These are phyloP conservation scores for Drosophila aldrichi DNA, from an alignment of 2,888 invertebrate species.

Conservation along the genomic window DNA sequence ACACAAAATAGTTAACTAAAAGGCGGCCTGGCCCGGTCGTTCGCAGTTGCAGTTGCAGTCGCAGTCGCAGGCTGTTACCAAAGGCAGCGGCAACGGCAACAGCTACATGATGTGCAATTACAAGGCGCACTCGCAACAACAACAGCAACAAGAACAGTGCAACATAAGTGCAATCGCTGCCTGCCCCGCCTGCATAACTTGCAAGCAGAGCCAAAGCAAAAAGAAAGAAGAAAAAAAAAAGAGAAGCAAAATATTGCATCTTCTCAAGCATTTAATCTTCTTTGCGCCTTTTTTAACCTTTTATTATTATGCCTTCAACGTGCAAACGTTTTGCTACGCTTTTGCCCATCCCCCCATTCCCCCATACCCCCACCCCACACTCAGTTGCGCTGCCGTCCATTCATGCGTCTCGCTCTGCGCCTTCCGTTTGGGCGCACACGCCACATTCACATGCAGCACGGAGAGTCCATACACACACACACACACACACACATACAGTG, in stretches of 20 bases:
- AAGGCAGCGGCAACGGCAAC: conserved; percentile 50
- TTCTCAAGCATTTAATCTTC: conserved; percentile 83
- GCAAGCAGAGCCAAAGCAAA: conserved; percentile 36
- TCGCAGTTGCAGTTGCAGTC: conserved; percentile 39
- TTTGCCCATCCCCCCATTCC: conserved; percentile 38
- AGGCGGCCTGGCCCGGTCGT: conserved; percentile 55
- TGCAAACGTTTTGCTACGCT: conserved; percentile 81
- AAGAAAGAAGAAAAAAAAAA: conserved; percentile 37
- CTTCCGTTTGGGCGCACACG: conserved; percentile 79
- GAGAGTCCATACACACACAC: neutral
- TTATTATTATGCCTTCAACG: conserved; percentile 82
- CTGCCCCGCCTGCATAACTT: conserved; percentile 68
- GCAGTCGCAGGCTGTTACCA: conserved; percentile 55
- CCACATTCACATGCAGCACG: conserved; percentile 38
- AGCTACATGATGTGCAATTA: conserved; percentile 69
- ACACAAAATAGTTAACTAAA: conserved; percentile 82
- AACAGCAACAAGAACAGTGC: conserved; percentile 37
- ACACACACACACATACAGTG: conserved; percentile 26
- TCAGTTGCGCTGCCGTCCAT: conserved; percentile 19
- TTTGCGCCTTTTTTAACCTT: conserved; percentile 82
- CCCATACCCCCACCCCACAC: neutral
- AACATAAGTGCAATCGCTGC: conserved; percentile 77
- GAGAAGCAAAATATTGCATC: conserved; percentile 77
- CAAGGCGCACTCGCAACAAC: conserved; percentile 52
- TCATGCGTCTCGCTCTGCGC: conserved; percentile 49